Conservation (phyloP, 2,113 vertebrate species). For the Lophius piscatorius region DNA sequence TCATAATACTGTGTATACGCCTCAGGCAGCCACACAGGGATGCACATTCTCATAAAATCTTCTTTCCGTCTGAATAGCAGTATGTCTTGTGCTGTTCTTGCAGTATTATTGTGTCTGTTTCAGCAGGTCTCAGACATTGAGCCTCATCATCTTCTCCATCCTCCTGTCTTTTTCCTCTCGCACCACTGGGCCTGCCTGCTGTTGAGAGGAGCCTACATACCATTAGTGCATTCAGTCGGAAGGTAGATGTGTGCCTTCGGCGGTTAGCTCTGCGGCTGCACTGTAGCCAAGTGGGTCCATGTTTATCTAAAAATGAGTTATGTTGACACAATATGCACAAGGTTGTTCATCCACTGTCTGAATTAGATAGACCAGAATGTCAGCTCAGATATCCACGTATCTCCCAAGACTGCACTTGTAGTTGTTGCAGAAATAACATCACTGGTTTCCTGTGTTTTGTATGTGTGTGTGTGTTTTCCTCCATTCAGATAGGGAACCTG, state of each 20-base stretch:
- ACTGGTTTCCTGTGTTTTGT: neutral
- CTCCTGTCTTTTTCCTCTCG: slow-evolving; percentile 22
- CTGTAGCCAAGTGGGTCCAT: slow-evolving; percentile 27
- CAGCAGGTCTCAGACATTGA: slow-evolving; percentile 53
- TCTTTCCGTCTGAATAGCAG: slow-evolving; percentile 60
- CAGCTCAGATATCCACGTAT: neutral
- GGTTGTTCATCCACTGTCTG: slow-evolving; percentile 2
- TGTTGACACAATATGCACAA: slow-evolving; percentile 19
- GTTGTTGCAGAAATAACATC: neutral
- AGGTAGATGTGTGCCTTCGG: slow-evolving; percentile 31
- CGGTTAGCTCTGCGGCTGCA: slow-evolving; percentile 27
- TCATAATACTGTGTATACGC: slow-evolving; percentile 70
- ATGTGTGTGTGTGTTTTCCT: too few species aligned
- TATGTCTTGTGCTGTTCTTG: slow-evolving; percentile 51
- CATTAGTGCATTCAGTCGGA: slow-evolving; percentile 53
- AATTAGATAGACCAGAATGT: slow-evolving; percentile 3
- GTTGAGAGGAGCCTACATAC: slow-evolving; percentile 42
- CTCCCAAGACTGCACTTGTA: neutral
- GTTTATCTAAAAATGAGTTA: slow-evolving; percentile 41
- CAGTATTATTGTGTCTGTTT: slow-evolving; percentile 48
- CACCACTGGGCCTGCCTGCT: slow-evolving; percentile 46
- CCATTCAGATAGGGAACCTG: neutral
- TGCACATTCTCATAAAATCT: slow-evolving; percentile 25
- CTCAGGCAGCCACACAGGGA: slow-evolving; percentile 63
- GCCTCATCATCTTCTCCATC: slow-evolving; percentile 37